phyloP scores from a whole-genome alignment of 2,888 invertebrate species.

The Selenia dentaria region DNA sequence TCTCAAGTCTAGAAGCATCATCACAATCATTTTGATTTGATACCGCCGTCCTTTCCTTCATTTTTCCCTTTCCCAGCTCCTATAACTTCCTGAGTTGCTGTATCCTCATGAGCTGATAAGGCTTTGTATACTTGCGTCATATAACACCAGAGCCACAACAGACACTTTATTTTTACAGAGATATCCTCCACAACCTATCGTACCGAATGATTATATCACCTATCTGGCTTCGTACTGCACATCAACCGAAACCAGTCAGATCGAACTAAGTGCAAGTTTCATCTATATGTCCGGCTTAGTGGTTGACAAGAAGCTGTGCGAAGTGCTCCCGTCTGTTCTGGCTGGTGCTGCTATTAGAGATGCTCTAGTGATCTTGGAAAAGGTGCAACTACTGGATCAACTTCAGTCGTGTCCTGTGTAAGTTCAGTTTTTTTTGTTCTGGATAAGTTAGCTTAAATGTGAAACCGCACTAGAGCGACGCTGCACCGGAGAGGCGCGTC shows the following conservation, averaged over 20 bases:
- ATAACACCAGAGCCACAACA: too few species aligned
- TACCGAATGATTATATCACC: slow-evolving; percentile 64
- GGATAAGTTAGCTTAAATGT: too few species aligned
- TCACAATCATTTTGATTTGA: too few species aligned
- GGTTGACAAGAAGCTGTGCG: slow-evolving; percentile 51
- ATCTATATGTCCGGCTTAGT: slow-evolving; percentile 60
- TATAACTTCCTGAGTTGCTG: too few species aligned
- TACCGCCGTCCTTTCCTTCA: too few species aligned
- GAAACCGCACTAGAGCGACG: too few species aligned
- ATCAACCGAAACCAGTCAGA: slow-evolving; percentile 44
- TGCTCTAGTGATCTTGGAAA: slow-evolving; percentile 53
- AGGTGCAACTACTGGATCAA: slow-evolving; percentile 39
- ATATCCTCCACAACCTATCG: slow-evolving; percentile 59
- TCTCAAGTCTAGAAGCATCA: too few species aligned
- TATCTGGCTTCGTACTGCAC: slow-evolving; percentile 66
- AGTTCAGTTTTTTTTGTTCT: slow-evolving; percentile 41
- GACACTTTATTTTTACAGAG: slow-evolving; percentile 47
- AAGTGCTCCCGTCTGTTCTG: slow-evolving; percentile 60
- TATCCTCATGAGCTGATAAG: too few species aligned
- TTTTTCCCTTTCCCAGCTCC: too few species aligned
- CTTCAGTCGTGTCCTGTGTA: slow-evolving; percentile 52
- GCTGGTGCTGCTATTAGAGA: slow-evolving; percentile 60
- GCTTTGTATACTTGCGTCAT: too few species aligned
- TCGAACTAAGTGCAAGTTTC: slow-evolving; percentile 64
- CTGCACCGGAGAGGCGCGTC: too few species aligned